Percentiles rank a stretch among this genome's conserved stretches.
Conservation (phyloP, 1,140 invertebrate species). For the Penaeus japonicus region DNA sequence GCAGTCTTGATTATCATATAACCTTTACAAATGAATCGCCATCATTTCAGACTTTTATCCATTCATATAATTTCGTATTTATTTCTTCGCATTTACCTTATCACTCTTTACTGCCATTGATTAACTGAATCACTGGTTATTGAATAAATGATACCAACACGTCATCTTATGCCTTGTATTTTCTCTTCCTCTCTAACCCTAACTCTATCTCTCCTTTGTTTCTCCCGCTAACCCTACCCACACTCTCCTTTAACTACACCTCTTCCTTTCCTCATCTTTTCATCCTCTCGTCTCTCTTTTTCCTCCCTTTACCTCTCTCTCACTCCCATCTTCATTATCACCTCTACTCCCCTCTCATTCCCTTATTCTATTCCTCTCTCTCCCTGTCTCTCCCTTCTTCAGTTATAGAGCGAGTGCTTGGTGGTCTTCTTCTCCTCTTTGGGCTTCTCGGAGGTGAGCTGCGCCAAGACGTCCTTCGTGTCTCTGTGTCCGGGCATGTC, state of each 20-base stretch:
- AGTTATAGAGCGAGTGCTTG: conserved; percentile 56
- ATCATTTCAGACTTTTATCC: no score
- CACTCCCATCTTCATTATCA: not conserved
- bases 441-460: conserved; percentile 42
- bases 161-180: no score
- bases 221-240: no score
- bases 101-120: no score
- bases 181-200: no score
- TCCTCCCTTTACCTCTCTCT: not conserved
- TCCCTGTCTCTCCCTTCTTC: not conserved
- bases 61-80: no score
- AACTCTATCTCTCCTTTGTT: no score
- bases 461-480: conserved; percentile 55
- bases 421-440: conserved; percentile 46
- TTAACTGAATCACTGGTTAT: no score
- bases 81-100: no score
- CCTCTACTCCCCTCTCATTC: not conserved
- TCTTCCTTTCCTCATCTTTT: not conserved
- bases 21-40: no score
- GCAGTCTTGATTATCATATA: no score
- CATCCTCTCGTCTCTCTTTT: not conserved
- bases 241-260: not conserved
- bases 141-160: no score
- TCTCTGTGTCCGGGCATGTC: conserved; percentile 55
- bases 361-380: not conserved